These are phyloP conservation scores for Matsumyia berberina DNA, from an alignment of 2,888 invertebrate genomes.

Conservation along the genomic window DNA sequence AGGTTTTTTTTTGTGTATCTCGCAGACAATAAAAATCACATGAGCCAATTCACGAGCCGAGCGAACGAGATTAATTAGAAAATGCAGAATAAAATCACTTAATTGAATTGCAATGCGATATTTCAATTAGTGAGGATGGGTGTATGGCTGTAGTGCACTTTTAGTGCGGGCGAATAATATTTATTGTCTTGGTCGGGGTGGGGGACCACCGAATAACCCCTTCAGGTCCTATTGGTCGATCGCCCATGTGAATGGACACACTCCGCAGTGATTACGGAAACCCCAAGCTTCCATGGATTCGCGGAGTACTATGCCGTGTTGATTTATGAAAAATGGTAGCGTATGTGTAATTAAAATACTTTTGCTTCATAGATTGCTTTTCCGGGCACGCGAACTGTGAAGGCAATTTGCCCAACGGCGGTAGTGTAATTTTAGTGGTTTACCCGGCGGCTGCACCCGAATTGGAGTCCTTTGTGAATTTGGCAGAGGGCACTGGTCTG, in stretches of 20 bases:
- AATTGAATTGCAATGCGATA: conserved; percentile 37
- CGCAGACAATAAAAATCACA: conserved; percentile 19
- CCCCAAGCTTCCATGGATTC: conserved; percentile 12
- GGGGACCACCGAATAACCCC: conserved; percentile 1
- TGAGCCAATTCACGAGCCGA: conserved; percentile 38
- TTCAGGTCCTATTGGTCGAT: conserved; percentile 9
- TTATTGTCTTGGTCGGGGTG: conserved; percentile 37
- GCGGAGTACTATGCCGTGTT: not conserved
- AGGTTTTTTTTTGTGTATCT: conserved; percentile 1
- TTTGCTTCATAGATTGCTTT: conserved; percentile 17
- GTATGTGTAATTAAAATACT: conserved; percentile 58
- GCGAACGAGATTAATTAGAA: conserved; percentile 60
- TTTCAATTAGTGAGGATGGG: conserved; percentile 32
- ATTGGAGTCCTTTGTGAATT: not conserved
- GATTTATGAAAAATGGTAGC: no score
- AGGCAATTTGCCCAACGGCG: conserved; percentile 17
- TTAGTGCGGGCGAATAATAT: conserved; percentile 9
- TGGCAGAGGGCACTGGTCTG: not conserved
- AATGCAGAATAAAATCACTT: conserved; percentile 35
- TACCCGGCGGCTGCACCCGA: not conserved
- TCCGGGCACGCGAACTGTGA: not conserved
- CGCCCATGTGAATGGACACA: conserved; percentile 14
- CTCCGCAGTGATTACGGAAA: conserved; percentile 18
- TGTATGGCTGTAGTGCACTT: conserved; percentile 39
- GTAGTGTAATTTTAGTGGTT: conserved; percentile 21